Base-by-base conservation (phyloP, 2,888 invertebrate genomes). In the Willowsia nigromaculata region DNA sequence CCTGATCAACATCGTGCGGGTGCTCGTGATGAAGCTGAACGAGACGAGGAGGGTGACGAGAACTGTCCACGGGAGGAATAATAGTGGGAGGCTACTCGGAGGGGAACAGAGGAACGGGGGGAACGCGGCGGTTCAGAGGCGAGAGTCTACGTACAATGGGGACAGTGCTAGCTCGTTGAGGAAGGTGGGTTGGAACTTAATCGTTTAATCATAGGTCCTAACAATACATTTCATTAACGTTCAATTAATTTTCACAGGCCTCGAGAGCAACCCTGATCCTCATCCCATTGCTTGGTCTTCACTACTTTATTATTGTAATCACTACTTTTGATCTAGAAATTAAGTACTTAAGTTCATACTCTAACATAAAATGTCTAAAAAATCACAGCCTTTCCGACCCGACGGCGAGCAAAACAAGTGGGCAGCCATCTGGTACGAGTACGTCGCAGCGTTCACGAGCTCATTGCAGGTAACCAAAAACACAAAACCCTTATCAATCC, bases 291-390 rank as follows among this genome's bases (percentile, higher is more conserved):
- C 95, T 99, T 89, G 99, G 98, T 0, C 95, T 98, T 83, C 98
- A 98, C 94, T 98, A 97, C 94, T 95, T 98, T 93, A 95, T 98
- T n/a, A n/a, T n/a, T n/a, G n/a, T n/a, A n/a, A n/a, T n/a, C n/a
- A n/a, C n/a, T n/a, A n/a, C n/a, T n/a, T n/a, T n/a, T n/a, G n/a
- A n/a, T n/a, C n/a, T n/a, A n/a, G n/a, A n/a, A n/a, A n/a, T n/a
- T n/a, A n/a, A n/a, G n/a, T n/a, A n/a, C n/a, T n/a, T n/a, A n/a
- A n/a, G n/a, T n/a, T n/a, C n/a, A n/a, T n/a, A n/a, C n/a, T n/a
- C n/a, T n/a, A n/a, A n/a, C n/a, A n/a, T n/a, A n/a, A n/a, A n/a
- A n/a, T n/a, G n/a, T n/a, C n/a, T n/a, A 91, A 97, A 97, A 92
- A 4, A 6, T 37, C 37, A 9, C 37, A 37, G 37, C 97, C 97